Evolutionary conservation across 2,888 invertebrate genomes (phyloP), one percentile per base, ranked within the genome.

Genomic region (Parnassius glacialis): DNA sequence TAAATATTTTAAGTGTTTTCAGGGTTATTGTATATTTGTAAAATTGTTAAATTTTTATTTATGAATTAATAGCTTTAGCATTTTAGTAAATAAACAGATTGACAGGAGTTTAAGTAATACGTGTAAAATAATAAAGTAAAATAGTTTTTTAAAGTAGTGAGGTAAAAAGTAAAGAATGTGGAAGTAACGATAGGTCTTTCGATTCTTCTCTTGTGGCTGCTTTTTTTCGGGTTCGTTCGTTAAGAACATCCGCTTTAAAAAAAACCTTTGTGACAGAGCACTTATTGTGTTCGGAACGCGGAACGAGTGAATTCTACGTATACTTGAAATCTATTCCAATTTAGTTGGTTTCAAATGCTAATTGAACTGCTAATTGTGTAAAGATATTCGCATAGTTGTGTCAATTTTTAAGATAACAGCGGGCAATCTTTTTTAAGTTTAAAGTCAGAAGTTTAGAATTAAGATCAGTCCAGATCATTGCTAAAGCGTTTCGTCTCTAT

Each of bases 251-350:
- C 55, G 59, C 41, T 58, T 59, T 12, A 42, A 45, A 55, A 43
- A 50, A 57, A 16, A 42, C 9, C 41, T 50, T 52, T 47, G 43
- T 42, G 57, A 52, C 57, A 53, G 41, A 53, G 41, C 44, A 43
- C 20, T 52, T 45, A 62, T 50, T 55, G 59, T 59, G 55, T 55
- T 62, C 44, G 25, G 45, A 54, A 55, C 11, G 20, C 50, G 55
- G 59, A 55, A 55, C 55, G 25, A 12, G 5, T 12, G 45, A 52
- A 13, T 45, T 16, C 34, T 45, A 41, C 10, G n/a, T 16, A 9
- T 59, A 52, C 51, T 58, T 54, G 44, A 44, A 12, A 13, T 25
- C 13, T 53, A 53, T 42, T 34, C 1, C n/a, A 41, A 50, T 9
- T 16, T 41, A 42, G 34, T 34, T 13, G 43, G 42, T n/a, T 13